A percentile compares a stretch with the other conserved stretches of the same genome.
Evolutionary conservation across 2,888 invertebrate genomes (phyloP).

Genomic region (Drosophila cognata): DNA sequence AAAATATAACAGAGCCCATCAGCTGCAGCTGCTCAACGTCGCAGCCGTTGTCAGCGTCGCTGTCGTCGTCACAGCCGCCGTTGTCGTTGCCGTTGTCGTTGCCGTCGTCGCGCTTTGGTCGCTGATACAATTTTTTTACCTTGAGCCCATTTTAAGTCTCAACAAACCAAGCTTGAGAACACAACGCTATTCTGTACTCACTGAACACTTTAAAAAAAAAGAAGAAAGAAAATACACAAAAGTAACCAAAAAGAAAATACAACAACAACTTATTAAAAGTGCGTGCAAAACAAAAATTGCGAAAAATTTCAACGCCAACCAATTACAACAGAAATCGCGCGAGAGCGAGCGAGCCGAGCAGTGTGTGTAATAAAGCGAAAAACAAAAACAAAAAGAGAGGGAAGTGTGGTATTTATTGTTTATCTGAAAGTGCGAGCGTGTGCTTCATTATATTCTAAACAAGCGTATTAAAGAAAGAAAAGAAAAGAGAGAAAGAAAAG

Average conservation of each 20-base stretch:
- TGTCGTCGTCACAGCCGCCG: slow-evolving; percentile 21
- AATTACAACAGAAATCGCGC: slow-evolving; percentile 1
- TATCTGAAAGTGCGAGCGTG: slow-evolving; percentile 20
- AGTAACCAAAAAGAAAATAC: slow-evolving; percentile 12
- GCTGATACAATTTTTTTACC: slow-evolving; percentile 72
- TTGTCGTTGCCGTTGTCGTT: slow-evolving; percentile 26
- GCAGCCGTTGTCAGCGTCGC: slow-evolving; percentile 27
- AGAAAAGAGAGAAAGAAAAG: background rate
- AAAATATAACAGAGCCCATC: slow-evolving; percentile 47
- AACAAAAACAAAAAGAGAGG: slow-evolving; percentile 5
- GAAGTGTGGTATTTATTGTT: slow-evolving; percentile 6
- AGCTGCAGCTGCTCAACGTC: slow-evolving; percentile 45
- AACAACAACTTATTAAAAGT: slow-evolving; percentile 31
- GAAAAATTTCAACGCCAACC: slow-evolving; percentile 5
- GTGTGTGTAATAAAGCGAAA: slow-evolving; percentile 3
- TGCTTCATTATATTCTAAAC: slow-evolving; percentile 3
- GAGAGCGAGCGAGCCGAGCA: background rate
- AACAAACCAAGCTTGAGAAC: slow-evolving; percentile 58
- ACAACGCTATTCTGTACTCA: slow-evolving; percentile 32
- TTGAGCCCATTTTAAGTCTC: slow-evolving; percentile 78
- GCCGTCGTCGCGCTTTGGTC: slow-evolving; percentile 56
- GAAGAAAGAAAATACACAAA: slow-evolving; percentile 13
- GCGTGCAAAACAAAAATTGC: slow-evolving; percentile 43
- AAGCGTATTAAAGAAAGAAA: background rate
- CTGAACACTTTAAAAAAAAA: slow-evolving; percentile 2